Base-by-base conservation (phyloP, 2,113 vertebrate species). In the Osmerus eperlanus region DNA sequence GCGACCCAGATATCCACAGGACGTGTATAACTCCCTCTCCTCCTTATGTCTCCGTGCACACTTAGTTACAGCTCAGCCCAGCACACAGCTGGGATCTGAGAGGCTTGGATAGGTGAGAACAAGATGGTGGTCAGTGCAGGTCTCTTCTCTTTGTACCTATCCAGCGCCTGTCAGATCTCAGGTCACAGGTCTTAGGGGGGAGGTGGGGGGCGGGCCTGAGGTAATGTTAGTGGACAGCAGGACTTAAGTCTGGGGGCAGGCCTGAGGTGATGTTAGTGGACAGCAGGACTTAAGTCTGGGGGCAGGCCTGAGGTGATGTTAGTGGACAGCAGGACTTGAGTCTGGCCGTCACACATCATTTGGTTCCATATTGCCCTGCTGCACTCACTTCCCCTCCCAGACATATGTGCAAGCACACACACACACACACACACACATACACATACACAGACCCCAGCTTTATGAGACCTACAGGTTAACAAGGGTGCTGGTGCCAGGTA, bases 391-490 rank as follows among this genome's bases (percentile, higher is more conserved):
- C 61, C 3, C 12, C 59, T 5, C 3, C 25, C 28, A 15, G 12
- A 5, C 29, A 47, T 47, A 47, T 7, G 41, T 47, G 41, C 41
- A 47, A 2, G 7, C 41, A 16, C 23, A 11, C 28, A 15, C 25
- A 6, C 25, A 6, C 28, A 15, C 25, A 6, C 41, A 16, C 23
- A 11, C 28, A 15, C 25, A 6, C 16, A 3, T 5, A 28, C 16
- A 8, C 65, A 15, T 65, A 21, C 25, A 58, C 75, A 55, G 71
- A 74, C 70, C 66, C 70, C 64, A 32, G n/a, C 65, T 83, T 78
- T 71, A 67, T 74, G 78, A 66, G 67, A 74, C 66, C 68, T 78
- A 68, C 83, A 83, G 83, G 81, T 78, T 78, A 79, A 77, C 79
- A 73, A 80, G 74, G 62, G 12, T 28, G 70, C 65, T 76, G 83